Conservation (phyloP, 2,888 invertebrate species). For the Microctonus hyperodae region DNA sequence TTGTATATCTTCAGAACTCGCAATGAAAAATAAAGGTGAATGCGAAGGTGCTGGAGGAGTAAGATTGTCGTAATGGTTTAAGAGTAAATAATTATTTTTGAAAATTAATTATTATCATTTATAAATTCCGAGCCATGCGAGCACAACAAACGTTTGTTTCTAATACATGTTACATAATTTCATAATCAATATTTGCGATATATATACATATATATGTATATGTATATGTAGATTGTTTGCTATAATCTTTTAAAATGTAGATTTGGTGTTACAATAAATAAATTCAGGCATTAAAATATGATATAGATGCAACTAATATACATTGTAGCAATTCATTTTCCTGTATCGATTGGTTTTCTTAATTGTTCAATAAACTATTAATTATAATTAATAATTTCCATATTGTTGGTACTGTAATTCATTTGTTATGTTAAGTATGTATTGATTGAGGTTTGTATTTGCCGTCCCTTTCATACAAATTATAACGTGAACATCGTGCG, state of each 20-base stretch:
- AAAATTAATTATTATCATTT: slow-evolving; percentile 3
- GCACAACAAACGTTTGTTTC: not conserved
- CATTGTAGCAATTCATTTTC: not conserved
- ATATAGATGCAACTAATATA: not conserved
- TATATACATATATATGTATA: too few species aligned
- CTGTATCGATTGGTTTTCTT: too few species aligned
- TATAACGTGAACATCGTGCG: not conserved
- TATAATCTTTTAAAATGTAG: slow-evolving; percentile 7
- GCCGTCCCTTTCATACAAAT: not conserved
- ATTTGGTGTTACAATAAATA: not conserved
- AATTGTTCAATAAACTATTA: not conserved
- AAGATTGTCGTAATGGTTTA: slow-evolving; percentile 66
- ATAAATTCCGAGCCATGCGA: slow-evolving; percentile 18
- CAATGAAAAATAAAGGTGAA: slow-evolving; percentile 70
- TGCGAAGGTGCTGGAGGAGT: slow-evolving; percentile 71
- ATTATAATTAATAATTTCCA: not conserved
- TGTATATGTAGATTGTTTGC: not conserved
- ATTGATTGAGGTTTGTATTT: not conserved
- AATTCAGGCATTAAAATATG: slow-evolving; percentile 1
- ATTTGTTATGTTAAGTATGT: not conserved
- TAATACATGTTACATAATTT: not conserved
- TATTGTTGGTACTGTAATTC: not conserved
- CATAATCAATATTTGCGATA: not conserved
- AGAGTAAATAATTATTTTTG: slow-evolving; percentile 3
- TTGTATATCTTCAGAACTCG: slow-evolving; percentile 65